Conservation (phyloP, 2,888 invertebrate genomes). For the Leucophenga montana region DNA sequence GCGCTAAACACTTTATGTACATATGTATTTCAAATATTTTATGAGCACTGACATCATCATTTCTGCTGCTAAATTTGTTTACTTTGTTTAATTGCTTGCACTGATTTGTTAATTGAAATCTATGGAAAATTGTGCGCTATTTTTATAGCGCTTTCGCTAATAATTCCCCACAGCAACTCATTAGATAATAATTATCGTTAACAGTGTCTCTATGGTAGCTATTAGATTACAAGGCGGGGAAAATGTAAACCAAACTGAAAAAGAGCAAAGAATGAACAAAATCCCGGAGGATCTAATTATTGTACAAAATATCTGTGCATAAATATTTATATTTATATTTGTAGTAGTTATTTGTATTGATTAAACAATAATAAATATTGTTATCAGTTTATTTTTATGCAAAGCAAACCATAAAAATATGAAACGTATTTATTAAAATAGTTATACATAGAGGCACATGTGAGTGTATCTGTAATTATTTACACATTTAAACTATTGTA, state of each 20-base stretch:
- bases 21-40: not conserved
- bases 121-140: not conserved
- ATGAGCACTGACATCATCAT: not conserved
- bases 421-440: too few species aligned
- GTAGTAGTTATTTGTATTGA: conserved; percentile 17
- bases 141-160: conserved; percentile 32
- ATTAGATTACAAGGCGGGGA: not conserved
- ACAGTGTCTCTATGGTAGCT: not conserved
- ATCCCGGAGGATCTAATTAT: not conserved
- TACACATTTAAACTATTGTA: too few species aligned
- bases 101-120: not conserved
- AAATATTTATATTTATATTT: conserved; percentile 7
- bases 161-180: conserved; percentile 15
- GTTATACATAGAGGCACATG: too few species aligned
- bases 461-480: too few species aligned
- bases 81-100: not conserved
- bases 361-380: too few species aligned
- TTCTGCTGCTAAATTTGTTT: not conserved
- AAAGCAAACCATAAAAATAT: too few species aligned
- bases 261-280: too few species aligned
- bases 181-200: not conserved
- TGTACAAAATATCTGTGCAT: not conserved
- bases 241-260: too few species aligned
- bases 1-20: too few species aligned
- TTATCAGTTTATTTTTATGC: too few species aligned